Evolutionary conservation across 2,113 vertebrate genomes (phyloP).

Genomic region (Gymnobelideus leadbeateri): DNA sequence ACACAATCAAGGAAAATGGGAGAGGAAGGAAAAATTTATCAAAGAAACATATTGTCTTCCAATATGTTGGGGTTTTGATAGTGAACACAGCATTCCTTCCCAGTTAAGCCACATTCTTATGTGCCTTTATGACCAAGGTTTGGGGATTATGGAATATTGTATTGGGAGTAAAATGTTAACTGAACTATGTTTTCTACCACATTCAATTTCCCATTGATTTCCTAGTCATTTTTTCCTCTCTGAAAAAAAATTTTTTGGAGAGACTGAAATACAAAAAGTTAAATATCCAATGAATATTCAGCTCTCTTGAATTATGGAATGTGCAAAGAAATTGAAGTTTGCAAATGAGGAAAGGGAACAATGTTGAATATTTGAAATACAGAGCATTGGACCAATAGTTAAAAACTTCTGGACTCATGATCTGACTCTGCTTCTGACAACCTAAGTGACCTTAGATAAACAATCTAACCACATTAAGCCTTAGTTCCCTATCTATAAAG

Average conservation of each 20-base stretch:
- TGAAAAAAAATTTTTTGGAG: not conserved
- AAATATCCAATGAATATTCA: not conserved
- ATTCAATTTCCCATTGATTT: not conserved
- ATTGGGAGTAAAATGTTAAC: not conserved
- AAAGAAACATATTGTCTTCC: constrained; percentile 33
- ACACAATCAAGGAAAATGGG: constrained; percentile 27
- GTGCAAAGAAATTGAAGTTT: not conserved
- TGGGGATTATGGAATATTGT: not conserved
- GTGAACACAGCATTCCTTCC: constrained; percentile 25
- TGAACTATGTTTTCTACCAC: not conserved
- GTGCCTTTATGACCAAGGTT: not conserved
- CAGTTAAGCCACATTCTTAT: constrained; percentile 14
- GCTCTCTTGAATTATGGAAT: not conserved
- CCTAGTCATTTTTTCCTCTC: not conserved
- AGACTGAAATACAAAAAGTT: not conserved
- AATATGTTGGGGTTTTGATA: not conserved
- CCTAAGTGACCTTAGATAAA: not conserved
- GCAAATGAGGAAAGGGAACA: not conserved
- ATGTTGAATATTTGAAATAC: not conserved
- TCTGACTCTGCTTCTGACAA: not conserved
- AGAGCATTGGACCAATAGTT: not conserved
- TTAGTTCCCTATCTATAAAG: not conserved
- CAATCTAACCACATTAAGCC: not conserved
- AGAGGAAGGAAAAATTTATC: constrained; percentile 43
- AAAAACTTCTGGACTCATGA: not conserved